Evolutionary conservation across 2,113 vertebrate species (phyloP).

Genomic region (Chloropsis cyanopogon): DNA sequence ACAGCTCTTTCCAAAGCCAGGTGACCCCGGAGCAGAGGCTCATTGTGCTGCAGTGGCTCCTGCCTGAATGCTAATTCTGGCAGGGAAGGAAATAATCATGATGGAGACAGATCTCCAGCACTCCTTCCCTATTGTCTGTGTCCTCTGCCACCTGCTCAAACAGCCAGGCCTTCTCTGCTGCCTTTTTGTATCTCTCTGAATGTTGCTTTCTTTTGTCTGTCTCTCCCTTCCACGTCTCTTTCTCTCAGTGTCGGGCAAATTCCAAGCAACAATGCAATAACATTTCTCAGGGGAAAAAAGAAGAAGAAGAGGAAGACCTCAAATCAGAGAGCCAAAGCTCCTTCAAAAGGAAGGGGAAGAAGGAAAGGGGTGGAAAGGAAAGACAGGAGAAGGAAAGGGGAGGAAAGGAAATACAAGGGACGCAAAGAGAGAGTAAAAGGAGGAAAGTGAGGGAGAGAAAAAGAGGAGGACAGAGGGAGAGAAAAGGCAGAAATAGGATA

Average conservation of each 20-base stretch:
- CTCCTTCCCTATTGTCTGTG: slow-evolving; percentile 26
- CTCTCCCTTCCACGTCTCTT: slow-evolving; percentile 18
- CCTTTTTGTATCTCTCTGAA: slow-evolving; percentile 1
- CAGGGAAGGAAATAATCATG: slow-evolving; percentile 10
- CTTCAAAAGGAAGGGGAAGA: neutral
- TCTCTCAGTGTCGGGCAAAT: slow-evolving; percentile 16
- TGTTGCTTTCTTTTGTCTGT: slow-evolving; percentile 30
- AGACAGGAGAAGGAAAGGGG: neutral
- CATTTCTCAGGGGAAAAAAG: neutral
- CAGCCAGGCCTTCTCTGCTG: neutral
- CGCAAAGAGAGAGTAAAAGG: neutral
- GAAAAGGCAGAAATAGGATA: neutral
- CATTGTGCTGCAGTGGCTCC: neutral
- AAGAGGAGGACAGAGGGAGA: neutral
- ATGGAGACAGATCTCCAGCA: slow-evolving; percentile 34
- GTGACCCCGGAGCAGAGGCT: neutral
- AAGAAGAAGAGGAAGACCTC: neutral
- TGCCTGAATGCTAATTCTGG: slow-evolving; percentile 43
- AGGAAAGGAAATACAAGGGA: neutral
- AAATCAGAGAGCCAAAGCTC: neutral
- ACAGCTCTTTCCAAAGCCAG: slow-evolving; percentile 23
- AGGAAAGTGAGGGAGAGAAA: accelerated
- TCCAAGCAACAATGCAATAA: neutral
- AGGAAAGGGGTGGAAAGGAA: neutral
- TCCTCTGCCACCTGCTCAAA: slow-evolving; percentile 34